Conservation (phyloP, 2,888 invertebrate genomes). For the Melanostoma mellinum region DNA sequence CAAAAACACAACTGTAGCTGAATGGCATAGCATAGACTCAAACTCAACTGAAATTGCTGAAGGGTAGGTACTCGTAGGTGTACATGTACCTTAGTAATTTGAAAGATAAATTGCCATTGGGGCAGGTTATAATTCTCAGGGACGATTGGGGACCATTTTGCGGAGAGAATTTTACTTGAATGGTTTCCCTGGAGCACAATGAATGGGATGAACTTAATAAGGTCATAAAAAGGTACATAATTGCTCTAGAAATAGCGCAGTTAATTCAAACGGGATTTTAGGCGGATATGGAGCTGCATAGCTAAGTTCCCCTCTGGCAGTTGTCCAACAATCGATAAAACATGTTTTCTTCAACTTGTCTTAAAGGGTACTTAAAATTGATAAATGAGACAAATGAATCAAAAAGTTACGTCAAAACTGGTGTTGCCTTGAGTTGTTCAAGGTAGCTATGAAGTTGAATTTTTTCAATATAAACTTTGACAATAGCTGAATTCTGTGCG, state of each 20-base stretch:
- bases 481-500: too few species aligned
- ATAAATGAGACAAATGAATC: slow-evolving; percentile 64
- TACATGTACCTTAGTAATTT: slow-evolving; percentile 53
- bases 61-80: slow-evolving; percentile 37
- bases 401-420: slow-evolving; percentile 59
- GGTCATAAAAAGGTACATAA: slow-evolving; percentile 62
- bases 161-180: slow-evolving; percentile 29
- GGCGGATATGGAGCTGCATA: slow-evolving; percentile 30
- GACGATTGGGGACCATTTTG: slow-evolving; percentile 50
- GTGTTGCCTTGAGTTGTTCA: slow-evolving; percentile 49
- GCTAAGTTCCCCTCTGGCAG: slow-evolving; percentile 1
- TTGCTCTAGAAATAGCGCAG: slow-evolving; percentile 56
- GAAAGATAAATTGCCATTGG: slow-evolving; percentile 65
- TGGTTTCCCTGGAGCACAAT: slow-evolving; percentile 31
- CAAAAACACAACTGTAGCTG: slow-evolving; percentile 56
- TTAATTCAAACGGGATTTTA: slow-evolving; percentile 49
- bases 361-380: slow-evolving; percentile 59
- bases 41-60: slow-evolving; percentile 36
- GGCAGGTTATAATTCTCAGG: slow-evolving; percentile 59
- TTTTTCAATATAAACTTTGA: not conserved
- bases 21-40: slow-evolving; percentile 40
- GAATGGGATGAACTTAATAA: slow-evolving; percentile 63
- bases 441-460: slow-evolving; percentile 49
- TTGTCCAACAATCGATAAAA: slow-evolving; percentile 42
- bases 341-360: slow-evolving; percentile 54